Evolutionary conservation across 2,888 invertebrate genomes (phyloP).

Genomic region (Clistopyga incitator): DNA sequence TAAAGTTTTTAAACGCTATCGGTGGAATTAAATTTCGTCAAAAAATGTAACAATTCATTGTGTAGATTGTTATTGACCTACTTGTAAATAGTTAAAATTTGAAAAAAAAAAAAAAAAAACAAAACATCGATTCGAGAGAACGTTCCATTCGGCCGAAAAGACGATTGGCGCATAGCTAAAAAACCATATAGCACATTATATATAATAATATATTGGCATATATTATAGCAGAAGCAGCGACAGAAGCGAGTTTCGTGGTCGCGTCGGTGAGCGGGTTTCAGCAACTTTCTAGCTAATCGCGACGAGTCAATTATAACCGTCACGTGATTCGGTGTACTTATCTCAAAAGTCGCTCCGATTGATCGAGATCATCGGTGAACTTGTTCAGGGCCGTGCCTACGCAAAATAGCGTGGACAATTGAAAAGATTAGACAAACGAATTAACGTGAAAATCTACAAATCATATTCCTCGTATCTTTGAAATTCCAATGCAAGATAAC

Average conservation of each 20-base stretch:
- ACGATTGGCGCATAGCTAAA: no score
- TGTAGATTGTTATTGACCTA: no score
- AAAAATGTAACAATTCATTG: no score
- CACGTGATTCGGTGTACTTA: constrained; percentile 16
- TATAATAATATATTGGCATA: no score
- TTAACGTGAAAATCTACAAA: background rate
- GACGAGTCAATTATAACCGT: constrained; percentile 26
- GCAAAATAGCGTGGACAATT: background rate
- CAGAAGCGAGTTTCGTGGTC: background rate
- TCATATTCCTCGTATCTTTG: no score
- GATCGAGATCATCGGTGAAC: constrained; percentile 37
- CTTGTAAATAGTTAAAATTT: no score
- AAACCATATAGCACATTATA: no score
- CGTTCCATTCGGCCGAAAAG: no score
- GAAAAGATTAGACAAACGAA: background rate
- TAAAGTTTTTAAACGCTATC: background rate
- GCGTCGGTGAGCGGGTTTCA: background rate
- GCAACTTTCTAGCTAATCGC: constrained; percentile 28
- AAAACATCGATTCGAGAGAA: no score
- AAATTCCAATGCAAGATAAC: background rate
- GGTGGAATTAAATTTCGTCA: background rate
- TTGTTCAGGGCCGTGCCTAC: constrained; percentile 15
- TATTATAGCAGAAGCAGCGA: no score
- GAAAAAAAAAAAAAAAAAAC: no score
- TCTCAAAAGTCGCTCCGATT: constrained; percentile 2